phyloP scores from a whole-genome alignment of 2,797 vertebrate genomes.

The Pristis pectinata region DNA sequence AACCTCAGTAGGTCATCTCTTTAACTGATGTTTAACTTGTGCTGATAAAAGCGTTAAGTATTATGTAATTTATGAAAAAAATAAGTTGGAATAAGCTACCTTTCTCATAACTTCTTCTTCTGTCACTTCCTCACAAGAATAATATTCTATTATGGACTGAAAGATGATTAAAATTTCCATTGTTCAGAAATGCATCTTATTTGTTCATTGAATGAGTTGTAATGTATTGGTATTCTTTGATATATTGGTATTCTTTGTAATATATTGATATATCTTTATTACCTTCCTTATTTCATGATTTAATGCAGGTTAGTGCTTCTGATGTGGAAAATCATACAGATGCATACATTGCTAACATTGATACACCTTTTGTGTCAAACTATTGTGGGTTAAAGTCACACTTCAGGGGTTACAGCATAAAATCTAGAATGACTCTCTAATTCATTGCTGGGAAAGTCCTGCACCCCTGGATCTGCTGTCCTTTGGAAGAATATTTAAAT shows the following conservation, averaged over 20 bases:
- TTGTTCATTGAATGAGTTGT: constrained; percentile 66
- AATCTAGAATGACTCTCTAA: background rate
- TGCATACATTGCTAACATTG: constrained; percentile 47
- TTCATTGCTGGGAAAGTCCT: background rate
- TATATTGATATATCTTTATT: constrained; percentile 73
- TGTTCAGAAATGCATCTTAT: constrained; percentile 62
- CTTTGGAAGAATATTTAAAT: background rate
- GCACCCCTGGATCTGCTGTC: background rate
- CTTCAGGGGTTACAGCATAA: background rate
- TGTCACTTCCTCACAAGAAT: constrained; percentile 50
- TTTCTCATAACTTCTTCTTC: constrained; percentile 42
- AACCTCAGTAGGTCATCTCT: constrained; percentile 79
- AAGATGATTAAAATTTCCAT: constrained; percentile 61
- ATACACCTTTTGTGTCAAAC: background rate
- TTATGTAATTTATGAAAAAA: constrained; percentile 50
- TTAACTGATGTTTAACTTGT: constrained; percentile 76
- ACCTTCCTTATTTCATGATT: constrained; percentile 72
- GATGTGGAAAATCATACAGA: constrained; percentile 68
- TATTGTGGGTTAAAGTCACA: background rate
- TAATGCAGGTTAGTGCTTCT: constrained; percentile 71
- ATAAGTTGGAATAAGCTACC: constrained; percentile 49
- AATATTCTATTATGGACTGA: constrained; percentile 62
- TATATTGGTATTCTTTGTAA: too few relatives aligned
- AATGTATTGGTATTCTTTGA: too few relatives aligned
- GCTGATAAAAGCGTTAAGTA: constrained; percentile 70